A percentile compares a stretch with the other conserved stretches of the same genome.
Conservation (phyloP, 2,888 invertebrate species). For the Poecilus cupreus region DNA sequence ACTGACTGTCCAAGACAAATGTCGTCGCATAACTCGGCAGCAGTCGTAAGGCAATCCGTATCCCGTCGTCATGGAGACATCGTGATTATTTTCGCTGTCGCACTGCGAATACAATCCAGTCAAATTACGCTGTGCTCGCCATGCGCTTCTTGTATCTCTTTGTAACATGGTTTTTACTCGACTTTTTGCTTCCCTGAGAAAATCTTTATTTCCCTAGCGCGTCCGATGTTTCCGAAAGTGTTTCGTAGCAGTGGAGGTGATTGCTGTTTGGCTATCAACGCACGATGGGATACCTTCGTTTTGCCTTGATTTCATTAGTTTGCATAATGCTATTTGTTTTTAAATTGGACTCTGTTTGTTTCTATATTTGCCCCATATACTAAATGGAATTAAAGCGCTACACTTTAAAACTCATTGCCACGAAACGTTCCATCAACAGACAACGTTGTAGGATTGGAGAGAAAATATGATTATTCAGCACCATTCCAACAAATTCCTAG, state of each 20-base stretch:
- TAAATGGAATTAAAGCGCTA: no score
- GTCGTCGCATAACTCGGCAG: constrained; percentile 29
- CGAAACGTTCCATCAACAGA: no score
- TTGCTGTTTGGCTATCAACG: background rate
- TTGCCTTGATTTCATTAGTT: constrained; percentile 12
- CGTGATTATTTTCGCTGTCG: constrained; percentile 59
- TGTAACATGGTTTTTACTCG: constrained; percentile 49
- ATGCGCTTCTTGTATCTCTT: constrained; percentile 45
- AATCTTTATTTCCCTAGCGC: constrained; percentile 58
- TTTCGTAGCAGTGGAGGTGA: background rate
- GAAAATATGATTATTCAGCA: no score
- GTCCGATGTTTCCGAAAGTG: background rate
- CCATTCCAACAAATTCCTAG: no score
- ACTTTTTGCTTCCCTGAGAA: constrained; percentile 54
- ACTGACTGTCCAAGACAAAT: constrained; percentile 41
- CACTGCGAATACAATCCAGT: constrained; percentile 57
- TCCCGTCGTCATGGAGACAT: constrained; percentile 55
- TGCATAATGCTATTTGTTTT: constrained; percentile 1
- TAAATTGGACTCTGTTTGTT: background rate
- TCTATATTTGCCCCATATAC: background rate
- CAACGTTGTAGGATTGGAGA: no score
- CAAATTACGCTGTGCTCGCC: constrained; percentile 52
- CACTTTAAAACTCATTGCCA: no score
- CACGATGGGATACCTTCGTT: background rate
- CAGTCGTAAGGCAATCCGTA: constrained; percentile 43